Conservation (phyloP, 2,888 invertebrate genomes). For the Junonia oenone region DNA sequence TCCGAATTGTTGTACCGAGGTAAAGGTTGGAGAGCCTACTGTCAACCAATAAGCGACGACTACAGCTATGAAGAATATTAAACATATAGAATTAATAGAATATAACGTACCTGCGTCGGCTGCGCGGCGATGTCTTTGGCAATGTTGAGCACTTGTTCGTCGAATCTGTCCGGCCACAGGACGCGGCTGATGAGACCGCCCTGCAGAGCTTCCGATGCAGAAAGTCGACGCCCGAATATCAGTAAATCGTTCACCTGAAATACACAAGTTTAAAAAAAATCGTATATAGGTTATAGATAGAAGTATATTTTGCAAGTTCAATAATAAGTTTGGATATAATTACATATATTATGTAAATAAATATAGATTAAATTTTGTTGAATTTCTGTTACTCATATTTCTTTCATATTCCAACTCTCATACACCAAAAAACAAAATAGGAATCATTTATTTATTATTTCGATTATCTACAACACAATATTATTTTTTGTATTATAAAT, state of each 20-base stretch:
- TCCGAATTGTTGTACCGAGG: constrained; percentile 80
- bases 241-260: constrained; percentile 61
- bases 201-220: constrained; percentile 88
- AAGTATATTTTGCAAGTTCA: no score
- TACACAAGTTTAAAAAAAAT: constrained; percentile 1
- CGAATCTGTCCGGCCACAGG: constrained; percentile 87
- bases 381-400: no score
- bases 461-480: no score
- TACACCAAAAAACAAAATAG: no score
- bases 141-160: constrained; percentile 85
- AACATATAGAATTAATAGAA: no score
- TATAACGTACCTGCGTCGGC: constrained; percentile 85
- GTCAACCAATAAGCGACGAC: constrained; percentile 54
- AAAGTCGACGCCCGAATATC: constrained; percentile 84
- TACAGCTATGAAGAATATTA: constrained; percentile 42
- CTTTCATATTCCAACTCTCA: no score
- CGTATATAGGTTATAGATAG: no score
- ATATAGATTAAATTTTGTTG: no score
- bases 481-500: no score
- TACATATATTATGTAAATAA: no score
- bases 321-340: no score
- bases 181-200: constrained; percentile 90
- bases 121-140: constrained; percentile 85
- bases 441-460: no score
- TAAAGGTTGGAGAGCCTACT: constrained; percentile 77